phyloP scores from a whole-genome alignment of 2,888 invertebrate genomes.

The Rhingia rostrata region DNA sequence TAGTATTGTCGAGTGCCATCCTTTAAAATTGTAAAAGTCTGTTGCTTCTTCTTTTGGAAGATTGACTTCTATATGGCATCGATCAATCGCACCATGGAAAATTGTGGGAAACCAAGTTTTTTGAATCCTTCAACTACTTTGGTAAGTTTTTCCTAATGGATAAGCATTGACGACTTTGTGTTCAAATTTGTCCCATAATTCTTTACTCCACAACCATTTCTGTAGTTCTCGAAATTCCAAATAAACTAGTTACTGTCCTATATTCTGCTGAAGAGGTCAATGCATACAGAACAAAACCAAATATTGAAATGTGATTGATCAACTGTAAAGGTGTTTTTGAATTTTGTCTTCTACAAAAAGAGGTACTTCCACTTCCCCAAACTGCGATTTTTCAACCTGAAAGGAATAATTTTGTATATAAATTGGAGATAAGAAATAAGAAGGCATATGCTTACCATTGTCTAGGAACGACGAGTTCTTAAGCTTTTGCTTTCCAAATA shows the following conservation, averaged over 20 bases:
- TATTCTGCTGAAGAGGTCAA: conserved; percentile 13
- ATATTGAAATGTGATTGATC: no score
- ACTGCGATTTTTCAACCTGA: no score
- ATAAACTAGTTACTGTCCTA: conserved; percentile 11
- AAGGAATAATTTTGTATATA: no score
- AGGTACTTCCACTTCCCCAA: no score
- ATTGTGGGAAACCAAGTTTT: conserved; percentile 46
- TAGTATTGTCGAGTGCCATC: conserved; percentile 42
- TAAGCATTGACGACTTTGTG: background rate
- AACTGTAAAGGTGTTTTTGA: no score
- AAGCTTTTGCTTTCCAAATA: no score
- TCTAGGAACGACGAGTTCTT: no score
- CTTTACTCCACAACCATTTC: conserved; percentile 2
- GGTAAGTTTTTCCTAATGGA: background rate
- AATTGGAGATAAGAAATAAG: no score
- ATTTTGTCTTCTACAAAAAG: no score
- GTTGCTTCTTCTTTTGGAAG: conserved; percentile 33
- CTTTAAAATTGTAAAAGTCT: conserved; percentile 41
- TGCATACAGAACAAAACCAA: conserved; percentile 23
- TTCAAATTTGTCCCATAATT: background rate
- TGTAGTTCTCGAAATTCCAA: conserved; percentile 2
- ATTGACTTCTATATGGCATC: conserved; percentile 41
- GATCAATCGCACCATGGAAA: conserved; percentile 1
- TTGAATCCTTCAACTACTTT: background rate
- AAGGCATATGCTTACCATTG: no score